Conservation (phyloP, 53 echinoderm and acorn worm genomes). For the Arbacia lixula region DNA sequence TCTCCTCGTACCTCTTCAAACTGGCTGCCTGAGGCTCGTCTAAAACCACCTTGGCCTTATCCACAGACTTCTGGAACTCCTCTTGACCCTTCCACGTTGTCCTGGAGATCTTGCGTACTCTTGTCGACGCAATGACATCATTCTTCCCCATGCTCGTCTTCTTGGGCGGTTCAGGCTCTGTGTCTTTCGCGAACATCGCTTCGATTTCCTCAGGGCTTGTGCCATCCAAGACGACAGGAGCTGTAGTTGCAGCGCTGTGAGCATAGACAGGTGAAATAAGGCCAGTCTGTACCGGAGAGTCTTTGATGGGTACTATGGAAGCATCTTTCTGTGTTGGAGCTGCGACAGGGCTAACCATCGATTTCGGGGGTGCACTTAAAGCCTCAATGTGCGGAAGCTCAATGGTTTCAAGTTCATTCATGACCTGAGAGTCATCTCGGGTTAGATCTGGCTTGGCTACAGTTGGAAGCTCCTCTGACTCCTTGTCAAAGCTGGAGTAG, state of each 20-base stretch:
- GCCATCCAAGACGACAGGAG: constrained; percentile 15
- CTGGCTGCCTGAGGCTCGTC: constrained; percentile 46
- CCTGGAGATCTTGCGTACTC: constrained; percentile 51
- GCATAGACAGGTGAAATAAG: constrained; percentile 41
- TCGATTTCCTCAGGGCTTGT: constrained; percentile 38
- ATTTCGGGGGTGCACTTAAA: background rate
- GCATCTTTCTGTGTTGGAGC: background rate
- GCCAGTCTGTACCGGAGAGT: constrained; percentile 5
- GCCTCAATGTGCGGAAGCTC: constrained; percentile 46
- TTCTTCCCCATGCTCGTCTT: constrained; percentile 50
- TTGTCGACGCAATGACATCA: constrained; percentile 46
- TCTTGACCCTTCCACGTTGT: constrained; percentile 71
- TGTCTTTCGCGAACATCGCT: constrained; percentile 40
- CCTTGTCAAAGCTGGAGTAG: constrained; percentile 15
- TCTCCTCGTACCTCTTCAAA: constrained; percentile 53
- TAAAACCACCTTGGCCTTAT: constrained; percentile 25
- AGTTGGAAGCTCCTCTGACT: constrained; percentile 25
- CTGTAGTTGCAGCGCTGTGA: background rate
- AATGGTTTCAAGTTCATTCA: constrained; percentile 21
- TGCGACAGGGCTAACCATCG: background rate
- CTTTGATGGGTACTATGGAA: background rate
- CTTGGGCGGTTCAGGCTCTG: constrained; percentile 7
- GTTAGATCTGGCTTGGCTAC: constrained; percentile 2
- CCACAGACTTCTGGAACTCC: constrained; percentile 46
- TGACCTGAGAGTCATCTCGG: constrained; percentile 12